These are phyloP conservation scores for Dromococcyx pavoninus DNA, from an alignment of 2,797 vertebrate species.

Conservation along the genomic window DNA sequence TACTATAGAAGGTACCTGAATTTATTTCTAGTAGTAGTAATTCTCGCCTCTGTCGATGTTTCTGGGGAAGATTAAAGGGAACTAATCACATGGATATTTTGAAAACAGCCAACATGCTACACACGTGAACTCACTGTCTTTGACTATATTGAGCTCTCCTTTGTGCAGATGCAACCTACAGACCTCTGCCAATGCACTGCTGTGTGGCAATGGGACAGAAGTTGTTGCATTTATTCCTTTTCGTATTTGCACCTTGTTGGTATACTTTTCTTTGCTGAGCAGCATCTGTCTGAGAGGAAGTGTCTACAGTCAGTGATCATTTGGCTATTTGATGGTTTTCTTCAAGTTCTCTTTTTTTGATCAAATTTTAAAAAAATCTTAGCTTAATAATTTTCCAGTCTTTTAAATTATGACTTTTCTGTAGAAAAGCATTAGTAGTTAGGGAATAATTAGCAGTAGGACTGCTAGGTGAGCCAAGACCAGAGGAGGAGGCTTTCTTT, in stretches of 20 bases:
- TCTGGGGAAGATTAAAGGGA: background rate
- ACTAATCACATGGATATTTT: background rate
- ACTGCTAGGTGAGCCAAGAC: background rate
- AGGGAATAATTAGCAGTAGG: background rate
- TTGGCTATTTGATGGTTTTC: background rate
- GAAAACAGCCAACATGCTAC: background rate
- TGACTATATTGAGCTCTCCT: background rate
- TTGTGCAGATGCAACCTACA: background rate
- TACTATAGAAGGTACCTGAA: background rate
- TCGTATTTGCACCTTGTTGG: background rate
- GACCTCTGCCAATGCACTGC: background rate
- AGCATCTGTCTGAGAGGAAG: background rate
- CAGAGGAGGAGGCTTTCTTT: background rate
- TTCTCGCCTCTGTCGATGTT: background rate
- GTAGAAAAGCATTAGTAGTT: background rate
- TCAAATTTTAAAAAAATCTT: background rate
- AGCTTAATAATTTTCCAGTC: background rate
- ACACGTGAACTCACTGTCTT: background rate
- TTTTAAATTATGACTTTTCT: background rate
- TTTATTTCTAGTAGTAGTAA: background rate
- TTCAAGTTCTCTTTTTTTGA: background rate
- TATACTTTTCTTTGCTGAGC: background rate
- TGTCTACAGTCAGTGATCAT: background rate
- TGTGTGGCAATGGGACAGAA: background rate
- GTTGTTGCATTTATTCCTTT: background rate